A percentile compares a stretch with the other conserved stretches of the same genome.
These are phyloP conservation scores for Papilio polytes DNA, from an alignment of 1,140 invertebrate genomes.

Conservation along the genomic window DNA sequence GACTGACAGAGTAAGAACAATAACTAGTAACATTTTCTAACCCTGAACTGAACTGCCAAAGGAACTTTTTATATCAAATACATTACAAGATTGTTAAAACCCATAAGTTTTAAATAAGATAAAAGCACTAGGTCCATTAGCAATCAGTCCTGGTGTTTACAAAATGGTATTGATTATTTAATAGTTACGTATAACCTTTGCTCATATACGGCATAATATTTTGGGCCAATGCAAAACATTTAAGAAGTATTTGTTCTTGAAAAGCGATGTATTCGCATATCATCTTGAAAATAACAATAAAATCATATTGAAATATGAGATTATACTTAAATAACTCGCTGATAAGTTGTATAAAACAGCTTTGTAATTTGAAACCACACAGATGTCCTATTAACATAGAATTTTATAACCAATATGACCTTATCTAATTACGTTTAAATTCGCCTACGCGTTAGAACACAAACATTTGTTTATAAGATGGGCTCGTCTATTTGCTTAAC, in stretches of 20 bases:
- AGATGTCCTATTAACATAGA: constrained; percentile 11
- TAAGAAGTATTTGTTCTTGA: too few relatives aligned
- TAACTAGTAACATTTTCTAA: background rate
- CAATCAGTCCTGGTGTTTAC: background rate
- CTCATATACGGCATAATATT: too few relatives aligned
- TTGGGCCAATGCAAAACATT: too few relatives aligned
- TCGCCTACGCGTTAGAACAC: background rate
- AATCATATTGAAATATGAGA: background rate
- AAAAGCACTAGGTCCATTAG: background rate
- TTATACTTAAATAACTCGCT: background rate
- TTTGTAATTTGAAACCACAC: constrained; percentile 9
- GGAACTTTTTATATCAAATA: background rate
- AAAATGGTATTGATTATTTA: background rate
- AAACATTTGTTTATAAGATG: constrained; percentile 32
- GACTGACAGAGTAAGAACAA: background rate
- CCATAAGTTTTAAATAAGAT: background rate
- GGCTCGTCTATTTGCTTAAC: background rate
- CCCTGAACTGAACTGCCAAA: background rate
- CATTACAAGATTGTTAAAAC: background rate
- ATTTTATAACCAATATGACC: constrained; percentile 9
- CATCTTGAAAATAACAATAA: too few relatives aligned
- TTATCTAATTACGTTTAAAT: background rate
- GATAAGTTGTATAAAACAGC: background rate
- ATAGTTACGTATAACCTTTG: too few relatives aligned
- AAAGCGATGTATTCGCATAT: too few relatives aligned